A percentile compares a stretch with the other conserved stretches of the same genome.
phyloP scores from a whole-genome alignment of 1,140 invertebrate genomes.

The Nixonia krombeini region DNA sequence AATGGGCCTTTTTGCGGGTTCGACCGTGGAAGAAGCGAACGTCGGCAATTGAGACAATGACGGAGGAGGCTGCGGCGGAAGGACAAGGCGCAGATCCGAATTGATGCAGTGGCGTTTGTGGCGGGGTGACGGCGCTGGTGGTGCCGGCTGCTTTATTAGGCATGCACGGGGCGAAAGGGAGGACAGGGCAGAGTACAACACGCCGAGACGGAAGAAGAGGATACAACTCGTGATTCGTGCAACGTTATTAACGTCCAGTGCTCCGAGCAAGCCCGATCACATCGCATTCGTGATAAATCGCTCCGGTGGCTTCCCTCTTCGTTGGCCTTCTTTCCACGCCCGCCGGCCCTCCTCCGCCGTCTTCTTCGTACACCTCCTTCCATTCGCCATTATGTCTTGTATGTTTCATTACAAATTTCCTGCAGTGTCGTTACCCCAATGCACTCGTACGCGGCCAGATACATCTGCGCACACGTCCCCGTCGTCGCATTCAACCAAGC shows the following conservation, averaged over 20 bases:
- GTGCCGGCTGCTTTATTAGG: conserved; percentile 65
- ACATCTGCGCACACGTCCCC: conserved; percentile 7
- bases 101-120: too few relatives aligned
- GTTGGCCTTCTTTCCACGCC: conserved; percentile 36
- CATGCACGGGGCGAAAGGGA: conserved; percentile 53
- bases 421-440: conserved; percentile 51
- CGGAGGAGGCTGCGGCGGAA: neutral
- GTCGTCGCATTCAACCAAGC: conserved; percentile 2
- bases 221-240: conserved; percentile 52
- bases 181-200: conserved; percentile 39
- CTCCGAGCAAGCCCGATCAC: conserved; percentile 67
- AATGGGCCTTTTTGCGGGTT: conserved; percentile 12
- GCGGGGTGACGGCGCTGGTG: too few relatives aligned
- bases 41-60: conserved; percentile 29
- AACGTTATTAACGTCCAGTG: conserved; percentile 67
- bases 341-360: conserved; percentile 20
- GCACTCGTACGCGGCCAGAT: conserved; percentile 8
- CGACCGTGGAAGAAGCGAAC: conserved; percentile 32
- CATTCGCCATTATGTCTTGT: conserved; percentile 61
- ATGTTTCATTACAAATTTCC: conserved; percentile 67
- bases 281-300: conserved; percentile 69
- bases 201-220: conserved; percentile 23
- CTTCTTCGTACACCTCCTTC: conserved; percentile 33
- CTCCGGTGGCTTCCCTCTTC: conserved; percentile 56
- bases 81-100: conserved; percentile 39